Evolutionary conservation across 2,797 vertebrate species (phyloP).

Genomic region (Smutsia gigantea): DNA sequence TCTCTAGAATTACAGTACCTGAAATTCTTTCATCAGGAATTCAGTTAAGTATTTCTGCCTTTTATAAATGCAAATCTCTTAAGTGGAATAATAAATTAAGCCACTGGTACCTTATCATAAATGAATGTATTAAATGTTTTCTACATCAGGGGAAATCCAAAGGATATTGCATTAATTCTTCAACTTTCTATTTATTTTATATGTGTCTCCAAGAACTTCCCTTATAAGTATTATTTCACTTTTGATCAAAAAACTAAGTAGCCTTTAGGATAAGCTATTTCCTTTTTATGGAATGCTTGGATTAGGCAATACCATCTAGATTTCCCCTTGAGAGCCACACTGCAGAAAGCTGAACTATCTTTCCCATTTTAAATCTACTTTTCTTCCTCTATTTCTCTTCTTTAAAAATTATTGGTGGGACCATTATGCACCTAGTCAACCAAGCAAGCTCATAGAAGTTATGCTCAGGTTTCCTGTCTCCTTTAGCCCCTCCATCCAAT

Average conservation of each 20-base stretch:
- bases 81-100: slow-evolving; percentile 26
- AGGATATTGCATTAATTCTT: neutral
- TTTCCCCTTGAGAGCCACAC: neutral
- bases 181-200: slow-evolving; percentile 40
- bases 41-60: neutral
- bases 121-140: neutral
- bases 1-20: neutral
- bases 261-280: neutral
- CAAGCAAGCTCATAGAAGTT: neutral
- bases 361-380: neutral
- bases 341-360: neutral
- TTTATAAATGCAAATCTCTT: slow-evolving; percentile 46
- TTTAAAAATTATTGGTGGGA: neutral
- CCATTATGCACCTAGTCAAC: neutral
- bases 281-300: neutral
- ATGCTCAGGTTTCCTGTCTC: neutral
- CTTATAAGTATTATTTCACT: slow-evolving; percentile 28
- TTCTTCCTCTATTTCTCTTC: neutral
- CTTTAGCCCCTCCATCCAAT: neutral
- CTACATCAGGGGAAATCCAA: neutral
- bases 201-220: neutral
- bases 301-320: neutral
- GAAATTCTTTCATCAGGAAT: slow-evolving; percentile 33
- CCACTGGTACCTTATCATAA: neutral
- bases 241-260: slow-evolving; percentile 1